These are phyloP conservation scores for Cebidichthys violaceus DNA, from an alignment of 2,113 vertebrate species.

Conservation along the genomic window DNA sequence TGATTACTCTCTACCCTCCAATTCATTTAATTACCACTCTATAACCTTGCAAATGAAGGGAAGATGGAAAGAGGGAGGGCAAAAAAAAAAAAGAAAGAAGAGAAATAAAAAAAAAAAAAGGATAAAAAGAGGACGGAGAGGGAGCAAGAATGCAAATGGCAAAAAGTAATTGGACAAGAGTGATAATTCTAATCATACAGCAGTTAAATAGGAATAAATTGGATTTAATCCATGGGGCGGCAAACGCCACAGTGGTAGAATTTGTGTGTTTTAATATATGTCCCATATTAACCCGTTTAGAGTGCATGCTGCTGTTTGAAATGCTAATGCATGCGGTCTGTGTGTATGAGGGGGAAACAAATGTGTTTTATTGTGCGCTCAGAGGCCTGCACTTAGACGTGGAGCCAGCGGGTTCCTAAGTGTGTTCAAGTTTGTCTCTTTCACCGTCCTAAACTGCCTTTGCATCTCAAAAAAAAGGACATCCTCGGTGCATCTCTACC, in stretches of 20 bases:
- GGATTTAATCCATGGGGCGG: conserved; percentile 64
- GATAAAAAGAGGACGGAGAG: neutral
- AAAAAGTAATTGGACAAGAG: conserved; percentile 64
- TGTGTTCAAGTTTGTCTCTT: neutral
- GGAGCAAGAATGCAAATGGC: conserved; percentile 50
- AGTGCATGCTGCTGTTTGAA: conserved; percentile 30
- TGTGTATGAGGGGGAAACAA: neutral
- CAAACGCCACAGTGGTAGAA: conserved; percentile 44
- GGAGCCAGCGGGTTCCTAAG: neutral
- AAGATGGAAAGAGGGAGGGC: neutral
- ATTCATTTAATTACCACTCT: conserved; percentile 64
- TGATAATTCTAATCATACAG: conserved; percentile 67
- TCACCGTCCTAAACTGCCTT: conserved; percentile 1
- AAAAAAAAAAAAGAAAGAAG: neutral
- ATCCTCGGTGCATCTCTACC: neutral
- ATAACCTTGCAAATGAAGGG: conserved; percentile 44
- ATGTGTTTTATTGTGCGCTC: neutral
- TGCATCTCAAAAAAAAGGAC: neutral
- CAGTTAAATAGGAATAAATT: conserved; percentile 66
- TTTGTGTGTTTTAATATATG: conserved; percentile 63
- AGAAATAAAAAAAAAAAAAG: neutral
- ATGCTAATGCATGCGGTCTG: conserved; percentile 26
- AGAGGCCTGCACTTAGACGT: neutral
- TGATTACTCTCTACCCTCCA: conserved; percentile 41
- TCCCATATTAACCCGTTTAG: conserved; percentile 41